A percentile compares a stretch with the other conserved stretches of the same genome.
phyloP scores from a whole-genome alignment of 2,797 vertebrate genomes.

The Adrianichthys oophorus region DNA sequence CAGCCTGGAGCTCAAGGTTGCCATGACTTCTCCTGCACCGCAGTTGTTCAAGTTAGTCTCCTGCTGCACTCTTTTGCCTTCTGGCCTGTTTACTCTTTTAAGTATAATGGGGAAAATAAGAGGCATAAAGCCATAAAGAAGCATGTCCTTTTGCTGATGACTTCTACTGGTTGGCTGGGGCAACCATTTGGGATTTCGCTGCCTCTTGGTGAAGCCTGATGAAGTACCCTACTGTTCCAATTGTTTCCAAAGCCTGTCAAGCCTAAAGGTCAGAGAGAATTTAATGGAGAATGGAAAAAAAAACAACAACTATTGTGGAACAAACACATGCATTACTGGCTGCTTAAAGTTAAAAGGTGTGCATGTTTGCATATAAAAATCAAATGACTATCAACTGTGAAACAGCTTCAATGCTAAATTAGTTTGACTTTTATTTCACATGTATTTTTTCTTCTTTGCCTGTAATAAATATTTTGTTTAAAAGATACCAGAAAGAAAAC shows the following conservation, averaged over 20 bases:
- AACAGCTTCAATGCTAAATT: no score
- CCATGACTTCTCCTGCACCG: conserved; percentile 11
- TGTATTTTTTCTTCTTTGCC: no score
- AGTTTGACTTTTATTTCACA: no score
- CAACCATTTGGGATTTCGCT: conserved; percentile 20
- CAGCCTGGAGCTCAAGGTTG: conserved; percentile 24
- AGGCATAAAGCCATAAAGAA: conserved; percentile 21
- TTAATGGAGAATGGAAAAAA: not conserved
- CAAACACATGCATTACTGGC: no score
- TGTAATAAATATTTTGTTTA: no score
- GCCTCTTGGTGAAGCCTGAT: conserved; percentile 21
- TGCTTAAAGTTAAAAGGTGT: no score
- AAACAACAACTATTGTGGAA: not conserved
- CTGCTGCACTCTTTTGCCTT: conserved; percentile 27
- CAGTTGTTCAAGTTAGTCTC: conserved; percentile 35
- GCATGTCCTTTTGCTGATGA: conserved; percentile 21
- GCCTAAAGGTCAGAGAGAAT: conserved; percentile 3
- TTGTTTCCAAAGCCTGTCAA: not conserved
- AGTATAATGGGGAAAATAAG: conserved; percentile 37
- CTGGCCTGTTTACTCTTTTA: conserved; percentile 26
- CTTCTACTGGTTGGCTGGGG: conserved; percentile 10
- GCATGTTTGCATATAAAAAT: no score
- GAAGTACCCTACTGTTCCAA: not conserved
- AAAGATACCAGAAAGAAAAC: no score
- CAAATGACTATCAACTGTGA: no score